Conservation (phyloP, 2,888 invertebrate species). For the Pyrocoelia pectoralis region DNA sequence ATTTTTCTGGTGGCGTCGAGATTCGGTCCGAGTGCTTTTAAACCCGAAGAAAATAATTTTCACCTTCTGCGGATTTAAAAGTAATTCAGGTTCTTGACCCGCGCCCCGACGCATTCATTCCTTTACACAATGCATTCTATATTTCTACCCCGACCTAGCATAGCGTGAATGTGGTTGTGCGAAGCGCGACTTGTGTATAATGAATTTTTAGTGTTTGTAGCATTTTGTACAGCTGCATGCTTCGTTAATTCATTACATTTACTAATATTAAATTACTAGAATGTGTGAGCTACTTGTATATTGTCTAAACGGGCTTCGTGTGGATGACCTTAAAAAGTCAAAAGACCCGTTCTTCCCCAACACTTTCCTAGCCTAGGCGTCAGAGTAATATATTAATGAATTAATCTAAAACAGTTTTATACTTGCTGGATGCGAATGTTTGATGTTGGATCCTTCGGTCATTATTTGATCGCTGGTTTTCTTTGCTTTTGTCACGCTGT, state of each 20-base stretch:
- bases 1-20: conserved; percentile 46
- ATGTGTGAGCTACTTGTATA: conserved; percentile 44
- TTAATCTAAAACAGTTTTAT: conserved; percentile 53
- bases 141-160: conserved; percentile 48
- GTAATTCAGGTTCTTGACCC: conserved; percentile 20
- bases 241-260: conserved; percentile 54
- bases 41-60: conserved; percentile 15
- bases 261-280: conserved; percentile 45
- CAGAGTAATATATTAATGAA: conserved; percentile 56
- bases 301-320: conserved; percentile 45
- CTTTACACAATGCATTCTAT: conserved; percentile 54
- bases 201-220: conserved; percentile 57
- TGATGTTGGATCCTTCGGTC: conserved; percentile 45
- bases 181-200: conserved; percentile 37
- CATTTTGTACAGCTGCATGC: conserved; percentile 61
- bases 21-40: conserved; percentile 14
- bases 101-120: conserved; percentile 54
- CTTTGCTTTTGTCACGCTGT: conserved; percentile 45
- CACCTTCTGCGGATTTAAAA: conserved; percentile 19
- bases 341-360: conserved; percentile 35
- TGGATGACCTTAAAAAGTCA: conserved; percentile 31
- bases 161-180: conserved; percentile 40
- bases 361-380: conserved; percentile 50
- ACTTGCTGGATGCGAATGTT: conserved; percentile 53
- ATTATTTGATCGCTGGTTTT: conserved; percentile 41